Conservation (phyloP, 2,888 invertebrate genomes). For the Athalia cordata region DNA sequence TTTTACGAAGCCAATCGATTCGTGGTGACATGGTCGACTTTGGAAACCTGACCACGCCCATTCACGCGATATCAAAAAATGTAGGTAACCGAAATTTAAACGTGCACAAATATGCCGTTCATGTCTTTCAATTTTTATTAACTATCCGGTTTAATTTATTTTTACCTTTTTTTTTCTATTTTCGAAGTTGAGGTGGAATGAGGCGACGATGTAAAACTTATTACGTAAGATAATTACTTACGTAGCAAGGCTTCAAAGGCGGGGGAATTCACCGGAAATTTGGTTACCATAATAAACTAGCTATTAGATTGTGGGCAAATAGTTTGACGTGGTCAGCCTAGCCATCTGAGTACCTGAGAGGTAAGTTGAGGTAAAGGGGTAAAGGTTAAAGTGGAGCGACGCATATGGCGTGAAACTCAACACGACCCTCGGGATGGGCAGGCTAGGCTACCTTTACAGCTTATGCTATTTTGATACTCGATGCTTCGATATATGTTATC, state of each 20-base stretch:
- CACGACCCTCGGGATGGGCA: too few relatives aligned
- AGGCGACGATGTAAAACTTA: too few relatives aligned
- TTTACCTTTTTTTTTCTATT: too few relatives aligned
- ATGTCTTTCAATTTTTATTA: too few relatives aligned
- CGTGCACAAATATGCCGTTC: too few relatives aligned
- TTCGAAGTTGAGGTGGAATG: too few relatives aligned
- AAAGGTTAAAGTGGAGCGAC: constrained; percentile 7
- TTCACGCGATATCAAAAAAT: too few relatives aligned
- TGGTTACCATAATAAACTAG: not conserved
- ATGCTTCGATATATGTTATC: not conserved
- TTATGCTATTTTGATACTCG: not conserved
- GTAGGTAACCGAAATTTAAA: too few relatives aligned
- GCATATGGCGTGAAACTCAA: constrained; percentile 1
- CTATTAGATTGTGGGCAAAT: not conserved
- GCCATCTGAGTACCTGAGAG: not conserved
- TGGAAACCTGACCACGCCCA: constrained; percentile 7
- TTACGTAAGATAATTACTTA: too few relatives aligned
- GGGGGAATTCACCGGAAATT: not conserved
- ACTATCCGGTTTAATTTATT: too few relatives aligned
- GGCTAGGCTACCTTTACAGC: not conserved
- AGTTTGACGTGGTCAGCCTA: not conserved
- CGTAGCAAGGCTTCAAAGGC: too few relatives aligned
- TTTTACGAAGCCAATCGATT: constrained; percentile 33
- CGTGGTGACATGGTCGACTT: constrained; percentile 3
- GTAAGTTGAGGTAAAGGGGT: not conserved